Evolutionary conservation across 2,797 vertebrate species (phyloP).

Genomic region (Fistularia commersonii): DNA sequence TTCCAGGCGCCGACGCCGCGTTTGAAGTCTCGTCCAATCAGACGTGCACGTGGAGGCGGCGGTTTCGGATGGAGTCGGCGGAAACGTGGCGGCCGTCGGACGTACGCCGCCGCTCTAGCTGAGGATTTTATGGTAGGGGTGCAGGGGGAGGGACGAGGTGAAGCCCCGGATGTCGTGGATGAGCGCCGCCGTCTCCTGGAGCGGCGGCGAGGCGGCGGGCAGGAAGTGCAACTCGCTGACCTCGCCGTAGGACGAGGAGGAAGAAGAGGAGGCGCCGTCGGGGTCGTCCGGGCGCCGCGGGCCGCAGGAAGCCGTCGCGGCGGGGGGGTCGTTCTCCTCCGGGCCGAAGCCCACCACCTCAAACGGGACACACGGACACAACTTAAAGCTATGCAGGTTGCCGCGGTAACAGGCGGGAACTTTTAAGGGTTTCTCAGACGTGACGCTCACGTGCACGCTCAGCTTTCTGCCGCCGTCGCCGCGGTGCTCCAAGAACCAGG

Average conservation of each 20-base stretch:
- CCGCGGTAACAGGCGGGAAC: too few species aligned
- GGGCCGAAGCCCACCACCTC: slow-evolving; percentile 91
- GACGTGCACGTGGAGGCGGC: too few species aligned
- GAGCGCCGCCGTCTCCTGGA: slow-evolving; percentile 59
- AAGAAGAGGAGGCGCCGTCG: neutral
- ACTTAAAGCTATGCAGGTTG: neutral
- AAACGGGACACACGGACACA: neutral
- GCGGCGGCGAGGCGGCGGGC: slow-evolving; percentile 68
- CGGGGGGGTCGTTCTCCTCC: slow-evolving; percentile 74
- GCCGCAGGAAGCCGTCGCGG: too few species aligned
- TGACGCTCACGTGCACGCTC: slow-evolving; percentile 82
- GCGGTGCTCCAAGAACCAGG: slow-evolving; percentile 85
- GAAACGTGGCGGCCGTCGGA: too few species aligned
- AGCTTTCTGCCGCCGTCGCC: slow-evolving; percentile 78
- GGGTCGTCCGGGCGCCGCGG: neutral
- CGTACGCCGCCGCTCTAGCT: slow-evolving; percentile 52
- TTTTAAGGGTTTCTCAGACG: neutral
- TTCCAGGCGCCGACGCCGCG: too few species aligned
- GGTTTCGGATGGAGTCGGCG: too few species aligned
- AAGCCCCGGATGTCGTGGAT: slow-evolving; percentile 88
- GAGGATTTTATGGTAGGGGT: slow-evolving; percentile 93
- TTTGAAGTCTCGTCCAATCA: too few species aligned
- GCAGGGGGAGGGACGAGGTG: slow-evolving; percentile 83
- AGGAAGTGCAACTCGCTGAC: slow-evolving; percentile 84
- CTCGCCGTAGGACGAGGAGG: slow-evolving; percentile 76